Base-by-base conservation (phyloP, 2,888 invertebrate species). In the Dichetophora obliterata region DNA sequence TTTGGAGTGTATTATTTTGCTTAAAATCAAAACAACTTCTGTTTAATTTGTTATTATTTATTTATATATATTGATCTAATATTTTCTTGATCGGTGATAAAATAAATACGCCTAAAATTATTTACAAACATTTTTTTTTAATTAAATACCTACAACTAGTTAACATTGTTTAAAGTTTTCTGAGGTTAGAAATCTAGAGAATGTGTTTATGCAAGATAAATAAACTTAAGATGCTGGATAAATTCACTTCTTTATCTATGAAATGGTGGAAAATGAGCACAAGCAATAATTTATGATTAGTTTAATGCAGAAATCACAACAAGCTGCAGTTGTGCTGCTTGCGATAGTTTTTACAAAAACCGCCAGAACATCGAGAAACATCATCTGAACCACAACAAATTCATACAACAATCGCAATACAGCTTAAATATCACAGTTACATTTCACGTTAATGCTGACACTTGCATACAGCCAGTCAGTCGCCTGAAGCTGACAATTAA, bases 381-480 rank as follows among this genome's bases (percentile, higher is more conserved):
- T 1, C 16, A 31, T 31, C 11, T 31, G 31, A 31, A 19, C 3
- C 31, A 72, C 27, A 59, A 37, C 48, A 31, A 37, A 0, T 3
- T 5, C 14, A 31, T 3, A 14, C 14, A 31, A 37, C 59, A 24
- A 72, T 59, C 48, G 59, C 57, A 71, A 48, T 43, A 73, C 63
- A 73, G 73, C 37, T 73, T 50, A 63, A 63, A 68, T 75, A 75
- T 75, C 75, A 75, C 75, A 75, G 65, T 75, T 65, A 66, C 66
- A 37, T 14, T 75, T 50, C 16, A 50, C 27, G 22, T 68, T 48
- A 22, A 24, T 9, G 31, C 48, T 14, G 52, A 63, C 59, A 59
- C 24, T 27, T 31, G 16, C 5, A n/a, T 63, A 37, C 31, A 2
- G 11, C 63, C 5, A n/a, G 34, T 34, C 31, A 2, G 11, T 37